Evolutionary conservation across 1,140 invertebrate species (phyloP).

Genomic region (Rhizoglyphus robini): DNA sequence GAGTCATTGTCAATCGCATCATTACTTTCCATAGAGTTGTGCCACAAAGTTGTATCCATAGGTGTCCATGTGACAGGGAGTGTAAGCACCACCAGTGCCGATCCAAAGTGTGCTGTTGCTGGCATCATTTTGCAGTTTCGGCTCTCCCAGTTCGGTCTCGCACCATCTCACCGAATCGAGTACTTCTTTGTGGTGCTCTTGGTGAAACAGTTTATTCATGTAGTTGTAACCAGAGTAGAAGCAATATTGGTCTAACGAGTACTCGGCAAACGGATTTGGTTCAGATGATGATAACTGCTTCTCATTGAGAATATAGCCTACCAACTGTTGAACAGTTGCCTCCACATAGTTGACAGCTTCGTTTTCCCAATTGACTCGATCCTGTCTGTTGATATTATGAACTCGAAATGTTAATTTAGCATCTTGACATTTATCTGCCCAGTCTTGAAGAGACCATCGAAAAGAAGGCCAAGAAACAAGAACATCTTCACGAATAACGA

Average conservation of each 20-base stretch:
- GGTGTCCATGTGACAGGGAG: constrained; percentile 82
- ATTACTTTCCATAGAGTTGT: constrained; percentile 67
- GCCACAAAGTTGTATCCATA: constrained; percentile 85
- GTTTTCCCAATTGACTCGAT: constrained; percentile 49
- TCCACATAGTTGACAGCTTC: constrained; percentile 41
- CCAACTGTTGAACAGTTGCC: constrained; percentile 49
- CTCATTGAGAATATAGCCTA: constrained; percentile 33
- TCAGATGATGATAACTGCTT: constrained; percentile 27
- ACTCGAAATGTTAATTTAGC: constrained; percentile 26
- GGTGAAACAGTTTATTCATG: constrained; percentile 8
- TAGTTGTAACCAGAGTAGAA: constrained; percentile 14
- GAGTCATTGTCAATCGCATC: not conserved
- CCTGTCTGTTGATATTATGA: constrained; percentile 20
- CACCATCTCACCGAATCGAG: constrained; percentile 47
- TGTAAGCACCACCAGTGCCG: constrained; percentile 70
- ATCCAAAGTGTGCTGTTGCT: constrained; percentile 74
- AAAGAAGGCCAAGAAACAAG: constrained; percentile 27
- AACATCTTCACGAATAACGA: not conserved
- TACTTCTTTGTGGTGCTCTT: constrained; percentile 24
- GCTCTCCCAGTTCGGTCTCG: constrained; percentile 50
- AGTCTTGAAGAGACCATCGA: constrained; percentile 26
- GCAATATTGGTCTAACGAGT: not conserved
- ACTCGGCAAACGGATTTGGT: constrained; percentile 3
- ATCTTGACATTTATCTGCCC: constrained; percentile 25
- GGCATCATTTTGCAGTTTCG: constrained; percentile 41